A percentile compares a stretch with the other conserved stretches of the same genome.
These are phyloP conservation scores for Thamnaconus septentrionalis DNA, from an alignment of 2,113 vertebrate species.

Conservation along the genomic window DNA sequence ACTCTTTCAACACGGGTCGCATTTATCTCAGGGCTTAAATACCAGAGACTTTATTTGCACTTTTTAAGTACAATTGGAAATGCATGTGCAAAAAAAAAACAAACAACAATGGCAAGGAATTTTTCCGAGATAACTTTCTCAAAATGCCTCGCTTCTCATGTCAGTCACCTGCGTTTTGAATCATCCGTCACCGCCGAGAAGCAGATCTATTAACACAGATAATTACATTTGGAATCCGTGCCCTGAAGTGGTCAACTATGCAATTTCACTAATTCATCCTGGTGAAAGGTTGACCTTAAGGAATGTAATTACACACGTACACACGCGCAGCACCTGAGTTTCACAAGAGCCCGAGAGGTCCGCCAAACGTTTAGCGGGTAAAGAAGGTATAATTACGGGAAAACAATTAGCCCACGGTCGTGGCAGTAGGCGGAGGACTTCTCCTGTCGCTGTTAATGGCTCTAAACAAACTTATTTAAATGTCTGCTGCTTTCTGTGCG, in stretches of 20 bases:
- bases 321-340: constrained; percentile 68
- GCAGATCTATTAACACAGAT: constrained; percentile 78
- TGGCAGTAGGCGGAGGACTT: constrained; percentile 45
- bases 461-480: constrained; percentile 56
- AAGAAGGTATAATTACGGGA: constrained; percentile 79
- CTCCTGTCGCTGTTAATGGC: constrained; percentile 41
- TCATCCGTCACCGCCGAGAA: constrained; percentile 56
- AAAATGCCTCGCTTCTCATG: constrained; percentile 37
- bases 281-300: constrained; percentile 83
- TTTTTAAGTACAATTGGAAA: background rate
- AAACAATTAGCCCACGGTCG: constrained; percentile 74
- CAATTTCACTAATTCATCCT: constrained; percentile 83
- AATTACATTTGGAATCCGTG: constrained; percentile 79
- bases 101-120: too few relatives aligned
- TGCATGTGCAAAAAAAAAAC: too few relatives aligned
- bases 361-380: constrained; percentile 71
- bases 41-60: constrained; percentile 24
- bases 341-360: constrained; percentile 74
- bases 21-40: constrained; percentile 48
- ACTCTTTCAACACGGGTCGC: constrained; percentile 43
- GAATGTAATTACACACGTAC: constrained; percentile 81
- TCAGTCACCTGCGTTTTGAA: constrained; percentile 51
- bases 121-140: too few relatives aligned
- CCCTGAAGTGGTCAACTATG: constrained; percentile 81
- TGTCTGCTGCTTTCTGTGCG: constrained; percentile 1